Conservation (phyloP, 2,113 vertebrate species). For the Talpa occidentalis region DNA sequence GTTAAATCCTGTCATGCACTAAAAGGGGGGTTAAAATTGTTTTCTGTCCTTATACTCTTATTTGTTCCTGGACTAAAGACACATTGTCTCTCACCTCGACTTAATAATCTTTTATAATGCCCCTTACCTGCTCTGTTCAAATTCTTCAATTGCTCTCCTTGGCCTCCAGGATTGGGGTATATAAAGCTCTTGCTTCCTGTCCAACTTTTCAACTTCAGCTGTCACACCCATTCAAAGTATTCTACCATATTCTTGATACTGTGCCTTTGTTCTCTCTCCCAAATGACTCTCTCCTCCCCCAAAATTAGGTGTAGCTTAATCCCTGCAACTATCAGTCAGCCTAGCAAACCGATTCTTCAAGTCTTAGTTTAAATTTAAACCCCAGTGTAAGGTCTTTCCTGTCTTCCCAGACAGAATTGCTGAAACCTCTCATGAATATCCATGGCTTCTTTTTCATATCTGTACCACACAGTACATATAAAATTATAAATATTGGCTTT, state of each 20-base stretch:
- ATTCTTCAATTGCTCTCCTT: neutral
- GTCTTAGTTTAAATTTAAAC: neutral
- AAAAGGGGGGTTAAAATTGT: neutral
- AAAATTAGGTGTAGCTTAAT: neutral
- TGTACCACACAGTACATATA: neutral
- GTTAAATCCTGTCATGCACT: neutral
- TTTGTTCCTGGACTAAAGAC: neutral
- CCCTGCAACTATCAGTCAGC: neutral
- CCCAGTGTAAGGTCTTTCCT: neutral
- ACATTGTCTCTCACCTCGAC: neutral
- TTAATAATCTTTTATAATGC: neutral
- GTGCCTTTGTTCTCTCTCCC: neutral
- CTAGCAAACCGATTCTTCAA: neutral
- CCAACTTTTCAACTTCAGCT: neutral
- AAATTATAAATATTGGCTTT: neutral
- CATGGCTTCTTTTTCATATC: neutral
- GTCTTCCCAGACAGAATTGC: neutral
- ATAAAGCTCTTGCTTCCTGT: neutral
- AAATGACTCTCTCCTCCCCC: neutral
- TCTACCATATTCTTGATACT: neutral
- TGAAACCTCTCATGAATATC: neutral
- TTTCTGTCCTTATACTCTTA: neutral
- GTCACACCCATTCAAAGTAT: neutral
- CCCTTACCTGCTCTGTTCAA: neutral
- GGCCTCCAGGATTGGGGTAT: neutral